Evolutionary conservation across 2,113 vertebrate species (phyloP).

Genomic region (Melospiza melodia): DNA sequence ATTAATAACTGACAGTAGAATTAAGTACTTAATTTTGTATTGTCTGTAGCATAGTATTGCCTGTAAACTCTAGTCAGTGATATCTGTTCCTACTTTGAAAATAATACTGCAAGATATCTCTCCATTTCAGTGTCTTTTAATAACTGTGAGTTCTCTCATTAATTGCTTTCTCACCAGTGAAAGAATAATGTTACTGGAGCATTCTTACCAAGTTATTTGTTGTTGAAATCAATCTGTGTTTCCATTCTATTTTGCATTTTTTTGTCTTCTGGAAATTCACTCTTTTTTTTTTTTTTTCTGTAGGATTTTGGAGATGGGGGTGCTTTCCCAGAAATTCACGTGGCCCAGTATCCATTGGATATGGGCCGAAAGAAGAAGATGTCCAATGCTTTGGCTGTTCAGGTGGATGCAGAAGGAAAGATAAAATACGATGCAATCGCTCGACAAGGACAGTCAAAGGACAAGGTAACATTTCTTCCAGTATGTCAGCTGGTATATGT

Average conservation of each 20-base stretch:
- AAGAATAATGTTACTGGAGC: background rate
- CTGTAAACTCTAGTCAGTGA: background rate
- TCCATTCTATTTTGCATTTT: background rate
- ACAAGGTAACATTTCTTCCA: conserved; percentile 82
- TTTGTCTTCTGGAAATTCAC: background rate
- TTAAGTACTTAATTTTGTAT: background rate
- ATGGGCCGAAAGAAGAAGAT: conserved; percentile 96
- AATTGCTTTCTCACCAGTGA: background rate
- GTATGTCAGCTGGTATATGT: background rate
- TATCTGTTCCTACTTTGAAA: background rate
- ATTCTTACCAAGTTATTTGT: background rate
- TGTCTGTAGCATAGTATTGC: background rate
- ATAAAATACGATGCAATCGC: conserved; percentile 97
- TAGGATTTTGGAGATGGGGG: conserved; percentile 99
- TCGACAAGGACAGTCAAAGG: conserved; percentile 93
- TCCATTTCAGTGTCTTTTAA: background rate
- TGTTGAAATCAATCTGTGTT: background rate
- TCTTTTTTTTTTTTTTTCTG: background rate
- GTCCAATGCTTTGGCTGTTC: conserved; percentile 93
- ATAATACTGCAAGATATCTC: background rate
- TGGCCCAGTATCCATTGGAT: conserved; percentile 96
- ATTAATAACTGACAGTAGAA: background rate
- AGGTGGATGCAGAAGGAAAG: conserved; percentile 96
- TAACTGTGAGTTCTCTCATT: background rate
- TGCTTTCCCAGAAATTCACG: conserved; percentile 96